Conservation (phyloP, 2,888 invertebrate genomes). For the Allacma fusca region DNA sequence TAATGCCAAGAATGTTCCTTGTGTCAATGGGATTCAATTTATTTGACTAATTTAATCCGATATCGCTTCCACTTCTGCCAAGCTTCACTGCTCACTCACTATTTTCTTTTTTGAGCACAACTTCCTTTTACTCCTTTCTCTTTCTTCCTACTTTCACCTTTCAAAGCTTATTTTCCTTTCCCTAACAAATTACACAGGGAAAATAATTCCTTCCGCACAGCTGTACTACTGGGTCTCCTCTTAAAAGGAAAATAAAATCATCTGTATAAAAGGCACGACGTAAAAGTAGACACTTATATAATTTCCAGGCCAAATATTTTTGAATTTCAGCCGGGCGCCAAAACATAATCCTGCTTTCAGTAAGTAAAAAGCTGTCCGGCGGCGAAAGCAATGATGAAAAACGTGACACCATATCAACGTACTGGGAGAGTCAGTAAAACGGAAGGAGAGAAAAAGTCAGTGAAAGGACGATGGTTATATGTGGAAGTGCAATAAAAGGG, state of each 20-base stretch:
- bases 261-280: no score
- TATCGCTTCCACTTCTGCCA: constrained; percentile 55
- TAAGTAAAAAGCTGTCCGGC: no score
- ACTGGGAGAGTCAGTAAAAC: no score
- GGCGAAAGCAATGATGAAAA: no score
- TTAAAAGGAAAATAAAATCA: no score
- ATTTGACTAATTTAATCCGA: constrained; percentile 62
- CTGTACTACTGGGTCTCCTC: neutral
- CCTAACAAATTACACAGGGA: neutral
- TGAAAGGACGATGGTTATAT: no score
- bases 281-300: no score
- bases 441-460: no score
- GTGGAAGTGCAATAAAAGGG: constrained; percentile 19
- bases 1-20: constrained; percentile 60
- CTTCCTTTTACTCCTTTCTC: constrained; percentile 21
- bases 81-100: constrained; percentile 40
- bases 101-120: neutral
- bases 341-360: no score
- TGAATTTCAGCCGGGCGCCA: no score
- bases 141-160: constrained; percentile 17
- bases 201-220: neutral
- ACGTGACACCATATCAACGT: no score
- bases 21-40: constrained; percentile 62
- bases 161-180: neutral
- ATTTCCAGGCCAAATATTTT: no score